Conservation (phyloP, 2,888 invertebrate genomes). For the Nephrotoma appendiculata region DNA sequence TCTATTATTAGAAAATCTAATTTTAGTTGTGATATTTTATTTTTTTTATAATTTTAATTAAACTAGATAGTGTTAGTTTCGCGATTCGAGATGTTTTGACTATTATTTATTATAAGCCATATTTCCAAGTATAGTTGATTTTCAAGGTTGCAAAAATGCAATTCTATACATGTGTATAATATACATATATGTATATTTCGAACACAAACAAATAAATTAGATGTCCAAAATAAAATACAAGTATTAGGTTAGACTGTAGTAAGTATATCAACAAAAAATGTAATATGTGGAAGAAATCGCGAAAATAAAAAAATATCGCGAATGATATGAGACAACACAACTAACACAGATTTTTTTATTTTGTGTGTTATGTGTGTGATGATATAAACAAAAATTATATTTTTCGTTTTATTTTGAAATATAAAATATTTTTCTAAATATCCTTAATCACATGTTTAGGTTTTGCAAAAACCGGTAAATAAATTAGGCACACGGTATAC, state of each 20-base stretch:
- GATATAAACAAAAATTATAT: not conserved
- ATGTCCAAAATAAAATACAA: not conserved
- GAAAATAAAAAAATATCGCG: not conserved
- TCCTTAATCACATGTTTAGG: not conserved
- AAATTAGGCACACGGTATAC: not conserved
- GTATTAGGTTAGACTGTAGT: not conserved
- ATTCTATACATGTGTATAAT: not conserved
- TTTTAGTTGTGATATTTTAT: not conserved
- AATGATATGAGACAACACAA: constrained; percentile 2
- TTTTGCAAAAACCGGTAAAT: not conserved
- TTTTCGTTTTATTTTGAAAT: not conserved
- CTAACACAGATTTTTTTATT: not conserved
- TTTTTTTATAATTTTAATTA: not conserved
- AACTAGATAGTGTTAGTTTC: not conserved
- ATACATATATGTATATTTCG: not conserved
- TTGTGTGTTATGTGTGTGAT: not conserved
- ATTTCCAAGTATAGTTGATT: not conserved
- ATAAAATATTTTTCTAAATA: not conserved
- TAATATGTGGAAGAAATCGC: not conserved
- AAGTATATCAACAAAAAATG: not conserved
- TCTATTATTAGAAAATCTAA: not conserved
- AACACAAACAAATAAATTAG: not conserved
- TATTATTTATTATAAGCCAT: not conserved
- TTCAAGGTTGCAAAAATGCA: not conserved
- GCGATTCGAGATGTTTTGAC: not conserved